A percentile compares a stretch with the other conserved stretches of the same genome.
Evolutionary conservation across 2,797 vertebrate genomes (phyloP).

Genomic region (Petrocephalus sullivani): DNA sequence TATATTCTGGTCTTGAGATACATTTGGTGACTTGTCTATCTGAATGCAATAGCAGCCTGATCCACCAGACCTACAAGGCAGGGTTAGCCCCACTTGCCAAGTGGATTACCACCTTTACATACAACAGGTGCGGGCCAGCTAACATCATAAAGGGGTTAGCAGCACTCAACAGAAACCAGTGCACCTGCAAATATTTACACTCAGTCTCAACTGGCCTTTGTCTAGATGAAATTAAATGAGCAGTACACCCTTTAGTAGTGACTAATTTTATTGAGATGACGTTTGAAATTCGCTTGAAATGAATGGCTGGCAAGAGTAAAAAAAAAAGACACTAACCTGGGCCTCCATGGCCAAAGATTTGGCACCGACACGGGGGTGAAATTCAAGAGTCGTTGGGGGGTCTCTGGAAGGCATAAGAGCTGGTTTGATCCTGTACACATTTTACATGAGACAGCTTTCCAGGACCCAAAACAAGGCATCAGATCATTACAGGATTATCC

Average conservation of each 20-base stretch:
- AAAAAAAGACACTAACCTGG: not conserved
- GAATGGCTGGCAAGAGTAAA: not conserved
- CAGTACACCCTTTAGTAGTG: not conserved
- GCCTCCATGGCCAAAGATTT: constrained; percentile 7
- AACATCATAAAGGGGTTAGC: not conserved
- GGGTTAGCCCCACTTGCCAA: not conserved
- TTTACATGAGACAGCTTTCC: not conserved
- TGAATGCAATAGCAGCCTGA: not conserved
- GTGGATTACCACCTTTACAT: not conserved
- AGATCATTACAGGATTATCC: not conserved
- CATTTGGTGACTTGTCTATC: too few species aligned
- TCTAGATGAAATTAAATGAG: not conserved
- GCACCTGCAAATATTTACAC: not conserved
- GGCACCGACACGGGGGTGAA: not conserved
- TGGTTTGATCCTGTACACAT: too few species aligned
- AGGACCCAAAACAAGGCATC: not conserved
- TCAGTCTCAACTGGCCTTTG: not conserved
- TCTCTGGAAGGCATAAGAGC: not conserved
- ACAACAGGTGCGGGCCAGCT: not conserved
- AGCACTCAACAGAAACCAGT: not conserved
- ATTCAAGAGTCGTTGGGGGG: not conserved
- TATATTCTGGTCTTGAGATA: too few species aligned
- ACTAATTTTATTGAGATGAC: not conserved
- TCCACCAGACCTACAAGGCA: not conserved
- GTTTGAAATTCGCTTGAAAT: not conserved